Evolutionary conservation across 2,113 vertebrate species (phyloP), one percentile per base, ranked within the genome.

Genomic region (Camelus bactrianus): DNA sequence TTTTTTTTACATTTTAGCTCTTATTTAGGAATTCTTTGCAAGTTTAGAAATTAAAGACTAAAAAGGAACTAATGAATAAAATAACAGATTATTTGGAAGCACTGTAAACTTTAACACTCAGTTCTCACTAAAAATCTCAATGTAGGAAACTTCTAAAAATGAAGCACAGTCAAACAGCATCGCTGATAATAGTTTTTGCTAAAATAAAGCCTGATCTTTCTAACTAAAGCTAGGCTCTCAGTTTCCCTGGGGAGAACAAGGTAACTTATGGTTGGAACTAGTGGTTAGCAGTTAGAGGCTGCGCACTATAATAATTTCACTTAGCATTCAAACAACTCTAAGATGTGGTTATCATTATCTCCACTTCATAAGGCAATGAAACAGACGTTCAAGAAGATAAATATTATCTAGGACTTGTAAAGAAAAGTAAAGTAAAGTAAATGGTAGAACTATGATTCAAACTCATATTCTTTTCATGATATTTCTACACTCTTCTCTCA

Each of bases 11-110:
- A 54, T 42, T 1, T 81, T 24, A 76, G 24, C 9, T 75, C 8
- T 80, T 83, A 92, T 28, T 64, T 77, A 93, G 50, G 24, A 11
- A 62, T 84, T 92, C 6, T 95, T 80, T 88, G 22, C 9, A 87
- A 84, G 80, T 97, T 95, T 94, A 75, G n/a, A 79, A 96, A 87
- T 87, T 70, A 72, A 94, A 38, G 30, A 54, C 11, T 64, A 46
- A 65, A 77, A 38, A 82, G 28, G 2, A 93, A 69, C 32, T 11
- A 10, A 85, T 77, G n/a, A 91, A 60, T 88, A 93, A 72, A 96
- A 22, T 38, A 79, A 64, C 10, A 80, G 8, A 81, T 91, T 17
- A 32, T 73, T 89, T 79, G n/a, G 28, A 93, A 93, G 48, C 14
- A 75, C 8, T 89, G n/a, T 32, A 75, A 48, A 83, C 70, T 93